phyloP scores from a whole-genome alignment of 2,113 vertebrate species.

The Pseudois nayaur region DNA sequence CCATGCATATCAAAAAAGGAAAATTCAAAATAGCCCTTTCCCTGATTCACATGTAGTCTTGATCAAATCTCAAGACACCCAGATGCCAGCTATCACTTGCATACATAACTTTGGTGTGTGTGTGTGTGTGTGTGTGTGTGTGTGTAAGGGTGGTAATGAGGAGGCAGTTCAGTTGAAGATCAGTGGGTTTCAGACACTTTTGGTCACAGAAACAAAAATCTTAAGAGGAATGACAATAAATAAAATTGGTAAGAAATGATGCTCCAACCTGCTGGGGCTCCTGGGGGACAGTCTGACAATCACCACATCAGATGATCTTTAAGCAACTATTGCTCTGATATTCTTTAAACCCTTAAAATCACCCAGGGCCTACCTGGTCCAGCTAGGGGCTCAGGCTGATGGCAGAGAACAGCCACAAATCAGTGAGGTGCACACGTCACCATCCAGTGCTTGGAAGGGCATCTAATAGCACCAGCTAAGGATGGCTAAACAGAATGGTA shows the following conservation, averaged over 20 bases:
- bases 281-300: background rate
- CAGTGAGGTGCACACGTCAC: background rate
- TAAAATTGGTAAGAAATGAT: background rate
- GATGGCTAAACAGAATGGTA: fast-evolving
- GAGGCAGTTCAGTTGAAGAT: background rate
- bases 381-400: background rate
- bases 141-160: background rate
- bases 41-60: background rate
- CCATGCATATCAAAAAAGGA: background rate
- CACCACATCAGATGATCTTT: too few relatives aligned
- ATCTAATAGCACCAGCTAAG: background rate
- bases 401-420: too few relatives aligned
- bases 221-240: background rate
- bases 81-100: background rate
- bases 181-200: background rate
- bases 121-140: fast-evolving
- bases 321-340: too few relatives aligned
- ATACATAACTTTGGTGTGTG: fast-evolving
- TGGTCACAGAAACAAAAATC: background rate
- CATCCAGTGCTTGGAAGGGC: too few relatives aligned
- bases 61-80: background rate
- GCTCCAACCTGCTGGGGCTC: background rate
- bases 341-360: background rate
- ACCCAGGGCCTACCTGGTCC: too few relatives aligned
- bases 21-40: background rate